A percentile compares a stretch with the other conserved stretches of the same genome.
Conservation (phyloP, 35 echinoderm and acorn worm genomes). For the Holothuria glaberrima region DNA sequence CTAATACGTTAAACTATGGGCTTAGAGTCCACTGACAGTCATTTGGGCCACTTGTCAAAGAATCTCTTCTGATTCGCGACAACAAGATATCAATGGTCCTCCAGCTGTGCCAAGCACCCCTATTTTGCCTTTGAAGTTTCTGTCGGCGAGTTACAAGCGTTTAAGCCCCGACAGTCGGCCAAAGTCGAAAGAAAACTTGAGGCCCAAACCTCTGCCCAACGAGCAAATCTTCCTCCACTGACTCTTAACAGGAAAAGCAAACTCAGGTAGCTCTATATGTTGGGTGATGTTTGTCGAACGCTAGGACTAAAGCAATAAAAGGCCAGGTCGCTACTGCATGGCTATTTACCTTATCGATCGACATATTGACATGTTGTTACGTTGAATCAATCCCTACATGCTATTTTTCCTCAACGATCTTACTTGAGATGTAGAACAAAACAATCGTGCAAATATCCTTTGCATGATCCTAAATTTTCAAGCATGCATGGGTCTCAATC, state of each 20-base stretch:
- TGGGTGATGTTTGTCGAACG: not conserved
- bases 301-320: conserved; percentile 25
- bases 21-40: not conserved
- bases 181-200: no score
- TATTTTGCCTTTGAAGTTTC: no score
- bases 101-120: not conserved
- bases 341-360: conserved; percentile 23
- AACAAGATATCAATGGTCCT: conserved; percentile 1
- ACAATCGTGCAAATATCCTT: no score
- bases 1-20: conserved; percentile 28
- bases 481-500: no score
- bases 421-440: no score
- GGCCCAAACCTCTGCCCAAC: no score
- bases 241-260: conserved; percentile 22
- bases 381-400: conserved; percentile 22
- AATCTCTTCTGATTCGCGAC: not conserved
- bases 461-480: no score
- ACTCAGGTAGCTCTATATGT: not conserved
- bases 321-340: conserved; percentile 38
- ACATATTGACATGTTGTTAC: conserved; percentile 55
- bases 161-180: no score
- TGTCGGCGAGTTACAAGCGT: no score
- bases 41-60: conserved; percentile 30
- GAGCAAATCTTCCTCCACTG: no score
- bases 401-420: no score